Base-by-base conservation (phyloP, 2,888 invertebrate species). In the Pristionchus arcanus region DNA sequence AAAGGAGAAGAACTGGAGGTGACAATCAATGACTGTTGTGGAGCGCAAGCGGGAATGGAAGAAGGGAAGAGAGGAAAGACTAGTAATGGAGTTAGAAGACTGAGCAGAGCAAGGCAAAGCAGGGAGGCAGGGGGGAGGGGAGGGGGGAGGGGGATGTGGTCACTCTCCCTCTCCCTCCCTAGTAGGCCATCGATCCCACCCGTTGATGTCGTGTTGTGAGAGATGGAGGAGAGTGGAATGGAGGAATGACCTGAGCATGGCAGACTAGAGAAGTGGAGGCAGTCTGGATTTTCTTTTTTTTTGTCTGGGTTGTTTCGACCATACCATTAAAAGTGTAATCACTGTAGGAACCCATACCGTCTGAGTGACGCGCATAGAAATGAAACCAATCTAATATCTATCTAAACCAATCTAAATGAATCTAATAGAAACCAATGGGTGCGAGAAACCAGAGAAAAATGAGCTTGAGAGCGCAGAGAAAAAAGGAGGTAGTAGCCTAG, bases 151-250 rank as follows among this genome's bases (percentile, higher is more conserved):
- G 63, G 53, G 34, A 28, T n/a, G 86, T 86, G 86, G 63, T 86
- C 86, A 86, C 63, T 86, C 63, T 21, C 31, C 11, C 63, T 86
- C 63, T 21, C 31, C 11, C 42, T 16, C 42, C 81, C 42, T 49
- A 81, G 25, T 55, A 49, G 15, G 86, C 86, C 86, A 86, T 86
- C 86, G 86, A 86, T 86, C 86, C 86, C 66, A n/a, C n/a, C 84
- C n/a, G 59, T 9, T 31, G 71, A 71, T 71, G 71, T 71, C 31
- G 68, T 68, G 68, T n/a, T 28, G 68, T 25, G 68, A 68, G 68
- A 28, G n/a, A n/a, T 7, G n/a, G 63, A 68, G 68, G 68, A 71
- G 71, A 71, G 71, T 16, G 71, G 21, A 31, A 71, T 34, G 71
- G 71, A 71, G 71, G 34, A 71, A 71, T 71, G 71, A 71, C 31